A percentile compares a stretch with the other conserved stretches of the same genome.
phyloP scores from a whole-genome alignment of 2,113 vertebrate species.

The Chionomys nivalis region DNA sequence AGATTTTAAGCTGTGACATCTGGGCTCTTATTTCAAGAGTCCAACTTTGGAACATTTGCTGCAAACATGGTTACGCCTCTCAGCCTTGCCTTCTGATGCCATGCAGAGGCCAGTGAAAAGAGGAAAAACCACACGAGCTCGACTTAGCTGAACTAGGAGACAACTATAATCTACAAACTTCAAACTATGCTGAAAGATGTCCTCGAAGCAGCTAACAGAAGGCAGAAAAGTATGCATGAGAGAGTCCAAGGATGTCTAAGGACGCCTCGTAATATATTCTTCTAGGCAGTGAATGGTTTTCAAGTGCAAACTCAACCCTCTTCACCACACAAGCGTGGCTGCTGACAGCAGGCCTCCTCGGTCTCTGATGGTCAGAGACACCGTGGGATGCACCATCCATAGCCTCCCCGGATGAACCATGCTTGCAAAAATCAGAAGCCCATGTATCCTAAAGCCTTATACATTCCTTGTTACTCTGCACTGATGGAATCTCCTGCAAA shows the following conservation, averaged over 20 bases:
- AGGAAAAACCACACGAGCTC: background rate
- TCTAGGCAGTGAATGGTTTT: background rate
- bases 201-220: background rate
- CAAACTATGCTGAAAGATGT: slow-evolving; percentile 16
- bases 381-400: background rate
- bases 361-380: background rate
- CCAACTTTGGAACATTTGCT: slow-evolving; percentile 24
- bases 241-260: background rate
- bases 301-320: background rate
- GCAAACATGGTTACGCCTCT: slow-evolving; percentile 7
- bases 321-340: background rate
- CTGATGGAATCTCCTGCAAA: background rate
- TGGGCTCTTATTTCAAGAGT: slow-evolving; percentile 35
- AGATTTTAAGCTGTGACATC: background rate
- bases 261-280: background rate
- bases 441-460: background rate
- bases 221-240: background rate
- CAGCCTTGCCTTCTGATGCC: background rate
- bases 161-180: background rate
- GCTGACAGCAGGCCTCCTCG: background rate
- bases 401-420: background rate
- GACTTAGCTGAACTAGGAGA: slow-evolving; percentile 8
- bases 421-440: background rate
- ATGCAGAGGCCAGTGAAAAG: slow-evolving; percentile 12
- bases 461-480: background rate